Evolutionary conservation across 2,113 vertebrate species (phyloP).

Genomic region (Cynocephalus volans): DNA sequence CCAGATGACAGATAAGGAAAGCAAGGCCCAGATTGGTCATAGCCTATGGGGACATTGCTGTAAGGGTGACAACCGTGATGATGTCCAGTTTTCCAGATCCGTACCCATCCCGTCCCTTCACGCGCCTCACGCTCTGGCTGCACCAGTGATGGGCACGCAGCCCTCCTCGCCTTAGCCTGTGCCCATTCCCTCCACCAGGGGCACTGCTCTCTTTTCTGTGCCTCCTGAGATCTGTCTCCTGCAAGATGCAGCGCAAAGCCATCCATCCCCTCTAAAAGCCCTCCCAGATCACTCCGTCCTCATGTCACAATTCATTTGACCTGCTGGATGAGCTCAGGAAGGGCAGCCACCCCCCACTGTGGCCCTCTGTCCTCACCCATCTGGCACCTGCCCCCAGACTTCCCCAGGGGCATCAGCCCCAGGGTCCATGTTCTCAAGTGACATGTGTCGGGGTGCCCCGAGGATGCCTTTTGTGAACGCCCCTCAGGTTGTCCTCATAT

Average conservation of each 20-base stretch:
- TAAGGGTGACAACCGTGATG: neutral
- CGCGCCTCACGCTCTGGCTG: rapidly evolving
- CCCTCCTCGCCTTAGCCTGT: neutral
- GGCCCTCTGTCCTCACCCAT: neutral
- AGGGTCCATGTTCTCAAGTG: neutral
- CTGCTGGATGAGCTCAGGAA: neutral
- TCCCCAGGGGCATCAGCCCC: neutral
- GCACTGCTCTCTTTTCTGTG: neutral
- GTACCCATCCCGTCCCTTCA: neutral
- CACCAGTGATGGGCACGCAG: rapidly evolving
- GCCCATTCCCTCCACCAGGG: neutral
- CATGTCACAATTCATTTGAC: neutral
- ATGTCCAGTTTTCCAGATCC: neutral
- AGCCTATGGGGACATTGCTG: neutral
- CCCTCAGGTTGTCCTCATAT: neutral
- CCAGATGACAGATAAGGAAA: neutral
- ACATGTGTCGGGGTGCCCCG: rapidly evolving
- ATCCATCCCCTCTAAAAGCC: neutral
- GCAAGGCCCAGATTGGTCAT: neutral
- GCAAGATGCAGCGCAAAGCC: neutral
- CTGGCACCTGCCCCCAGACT: neutral
- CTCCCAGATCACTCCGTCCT: neutral
- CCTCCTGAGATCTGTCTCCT: neutral
- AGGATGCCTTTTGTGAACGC: rapidly evolving
- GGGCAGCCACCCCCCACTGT: neutral